Percentiles rank a stretch among this genome's conserved stretches.
These are phyloP conservation scores for Oreonectes daqikongensis DNA, from an alignment of 2,797 vertebrate species.

Conservation along the genomic window DNA sequence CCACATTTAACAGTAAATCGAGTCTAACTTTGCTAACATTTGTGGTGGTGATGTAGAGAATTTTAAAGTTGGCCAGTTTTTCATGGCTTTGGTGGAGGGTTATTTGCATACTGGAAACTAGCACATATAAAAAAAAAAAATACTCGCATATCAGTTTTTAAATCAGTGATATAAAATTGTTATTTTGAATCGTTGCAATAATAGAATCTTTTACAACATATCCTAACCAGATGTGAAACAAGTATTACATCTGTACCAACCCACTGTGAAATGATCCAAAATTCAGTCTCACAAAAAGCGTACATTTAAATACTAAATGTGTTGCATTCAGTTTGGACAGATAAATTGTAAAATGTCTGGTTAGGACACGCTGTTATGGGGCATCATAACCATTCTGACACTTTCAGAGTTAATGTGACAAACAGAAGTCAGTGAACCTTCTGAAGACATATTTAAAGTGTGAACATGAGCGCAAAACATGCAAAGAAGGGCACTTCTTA, in stretches of 20 bases:
- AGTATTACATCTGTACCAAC: too few species aligned
- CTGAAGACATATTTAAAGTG: neutral
- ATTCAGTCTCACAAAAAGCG: too few species aligned
- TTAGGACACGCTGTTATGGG: neutral
- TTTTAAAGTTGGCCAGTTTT: neutral
- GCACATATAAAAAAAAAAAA: neutral
- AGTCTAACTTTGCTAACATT: slow-evolving; percentile 25
- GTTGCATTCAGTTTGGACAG: neutral
- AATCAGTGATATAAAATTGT: neutral
- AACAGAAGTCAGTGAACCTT: too few species aligned
- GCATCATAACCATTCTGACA: slow-evolving; percentile 42
- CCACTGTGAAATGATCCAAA: neutral
- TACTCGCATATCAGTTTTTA: neutral
- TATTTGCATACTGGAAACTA: neutral
- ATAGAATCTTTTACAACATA: neutral
- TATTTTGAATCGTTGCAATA: neutral
- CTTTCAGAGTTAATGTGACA: slow-evolving; percentile 3
- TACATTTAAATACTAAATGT: neutral
- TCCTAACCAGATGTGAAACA: neutral
- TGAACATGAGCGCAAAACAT: too few species aligned
- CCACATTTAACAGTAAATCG: neutral
- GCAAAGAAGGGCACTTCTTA: neutral
- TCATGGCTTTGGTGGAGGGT: slow-evolving; percentile 25
- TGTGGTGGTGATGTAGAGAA: too few species aligned
- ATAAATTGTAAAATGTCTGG: neutral